phyloP scores from a whole-genome alignment of 2,888 invertebrate genomes.

The Pomacea canaliculata region DNA sequence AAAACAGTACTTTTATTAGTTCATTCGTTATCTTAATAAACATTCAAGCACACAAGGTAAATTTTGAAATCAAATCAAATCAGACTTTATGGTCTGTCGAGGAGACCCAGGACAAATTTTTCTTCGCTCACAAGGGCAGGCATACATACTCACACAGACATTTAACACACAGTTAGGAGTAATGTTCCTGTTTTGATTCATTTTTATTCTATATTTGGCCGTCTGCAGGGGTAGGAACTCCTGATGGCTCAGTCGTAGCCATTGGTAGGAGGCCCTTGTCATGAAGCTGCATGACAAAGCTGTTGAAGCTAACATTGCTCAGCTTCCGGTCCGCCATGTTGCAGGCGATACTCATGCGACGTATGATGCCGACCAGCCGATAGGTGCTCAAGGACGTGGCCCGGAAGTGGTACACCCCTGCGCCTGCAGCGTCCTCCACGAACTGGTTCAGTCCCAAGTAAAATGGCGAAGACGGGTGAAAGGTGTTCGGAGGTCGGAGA shows the following conservation, averaged over 20 bases:
- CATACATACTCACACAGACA: too few species aligned
- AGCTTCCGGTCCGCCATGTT: background rate
- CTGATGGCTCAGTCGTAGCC: background rate
- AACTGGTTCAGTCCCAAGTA: background rate
- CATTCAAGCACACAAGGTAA: too few species aligned
- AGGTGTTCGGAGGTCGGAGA: slow-evolving; percentile 2
- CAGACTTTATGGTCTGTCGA: too few species aligned
- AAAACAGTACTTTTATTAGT: too few species aligned
- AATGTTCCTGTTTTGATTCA: too few species aligned
- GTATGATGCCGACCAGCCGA: background rate
- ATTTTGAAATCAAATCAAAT: too few species aligned
- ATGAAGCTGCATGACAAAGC: too few species aligned
- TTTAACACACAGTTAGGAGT: too few species aligned
- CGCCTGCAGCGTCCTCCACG: background rate
- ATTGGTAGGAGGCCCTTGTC: too few species aligned
- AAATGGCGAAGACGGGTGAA: slow-evolving; percentile 2
- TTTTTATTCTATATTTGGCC: background rate
- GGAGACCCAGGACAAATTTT: too few species aligned
- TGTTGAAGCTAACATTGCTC: background rate
- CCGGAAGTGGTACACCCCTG: background rate
- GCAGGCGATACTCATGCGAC: slow-evolving; percentile 1
- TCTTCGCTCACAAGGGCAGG: too few species aligned
- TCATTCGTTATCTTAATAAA: too few species aligned
- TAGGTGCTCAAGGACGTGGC: background rate
- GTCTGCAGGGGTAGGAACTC: background rate